phyloP scores from a whole-genome alignment of 2,888 invertebrate species.

The Omphaloscelis lunosa region DNA sequence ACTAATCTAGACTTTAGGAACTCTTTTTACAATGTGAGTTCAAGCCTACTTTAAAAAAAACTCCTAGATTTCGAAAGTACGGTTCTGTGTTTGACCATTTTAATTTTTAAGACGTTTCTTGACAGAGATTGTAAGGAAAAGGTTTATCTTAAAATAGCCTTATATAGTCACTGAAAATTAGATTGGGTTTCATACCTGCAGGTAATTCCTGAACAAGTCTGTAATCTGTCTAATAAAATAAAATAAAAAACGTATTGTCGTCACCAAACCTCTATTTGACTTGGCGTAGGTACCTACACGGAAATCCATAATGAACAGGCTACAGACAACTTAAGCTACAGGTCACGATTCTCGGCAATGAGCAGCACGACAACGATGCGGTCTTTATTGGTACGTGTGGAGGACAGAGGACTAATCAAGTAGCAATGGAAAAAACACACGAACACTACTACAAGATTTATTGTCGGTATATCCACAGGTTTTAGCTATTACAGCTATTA shows the following conservation, averaged over 20 bases:
- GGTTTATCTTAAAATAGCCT: background rate
- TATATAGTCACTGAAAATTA: background rate
- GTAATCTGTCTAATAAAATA: background rate
- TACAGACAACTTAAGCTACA: constrained; percentile 20
- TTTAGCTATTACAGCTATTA: too few relatives aligned
- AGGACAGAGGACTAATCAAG: too few relatives aligned
- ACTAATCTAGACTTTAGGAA: background rate
- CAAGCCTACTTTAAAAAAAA: background rate
- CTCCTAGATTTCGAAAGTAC: background rate
- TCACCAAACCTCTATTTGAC: background rate
- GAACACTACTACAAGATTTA: too few relatives aligned
- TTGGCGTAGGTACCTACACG: background rate
- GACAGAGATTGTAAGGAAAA: background rate
- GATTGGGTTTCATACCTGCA: background rate
- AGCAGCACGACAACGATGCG: constrained; percentile 11
- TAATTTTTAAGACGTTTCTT: background rate
- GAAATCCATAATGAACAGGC: background rate
- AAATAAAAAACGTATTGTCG: background rate
- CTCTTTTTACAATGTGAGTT: background rate
- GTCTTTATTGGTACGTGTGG: constrained; percentile 10
- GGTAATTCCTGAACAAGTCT: background rate
- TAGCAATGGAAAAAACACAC: too few relatives aligned
- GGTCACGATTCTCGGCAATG: constrained; percentile 36
- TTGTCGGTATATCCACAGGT: too few relatives aligned
- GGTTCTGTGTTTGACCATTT: background rate